phyloP scores from a whole-genome alignment of 2,888 invertebrate species.

The Dasypolia templi region DNA sequence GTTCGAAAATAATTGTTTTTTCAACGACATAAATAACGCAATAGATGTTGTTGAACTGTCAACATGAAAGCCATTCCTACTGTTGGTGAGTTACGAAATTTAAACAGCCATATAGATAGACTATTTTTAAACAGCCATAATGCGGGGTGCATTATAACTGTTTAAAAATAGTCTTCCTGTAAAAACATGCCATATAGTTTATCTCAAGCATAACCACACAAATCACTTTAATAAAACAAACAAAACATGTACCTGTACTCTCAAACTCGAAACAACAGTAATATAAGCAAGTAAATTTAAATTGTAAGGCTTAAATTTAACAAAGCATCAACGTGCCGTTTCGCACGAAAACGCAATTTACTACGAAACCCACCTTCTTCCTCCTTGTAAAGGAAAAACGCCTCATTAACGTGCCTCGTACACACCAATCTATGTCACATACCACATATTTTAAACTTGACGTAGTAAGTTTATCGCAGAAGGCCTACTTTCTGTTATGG shows the following conservation, averaged over 20 bases:
- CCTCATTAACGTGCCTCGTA: constrained; percentile 41
- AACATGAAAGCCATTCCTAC: too few species aligned
- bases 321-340: constrained; percentile 28
- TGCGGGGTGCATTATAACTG: too few species aligned
- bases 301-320: constrained; percentile 38
- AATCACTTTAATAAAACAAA: not conserved
- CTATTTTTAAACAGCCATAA: too few species aligned
- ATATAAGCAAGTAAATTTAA: constrained; percentile 44
- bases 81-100: too few species aligned
- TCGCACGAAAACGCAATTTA: constrained; percentile 38
- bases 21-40: too few species aligned
- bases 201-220: too few species aligned
- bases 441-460: constrained; percentile 41
- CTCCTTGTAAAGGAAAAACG: constrained; percentile 42
- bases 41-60: too few species aligned
- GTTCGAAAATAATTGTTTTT: too few species aligned
- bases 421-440: constrained; percentile 38
- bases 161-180: too few species aligned
- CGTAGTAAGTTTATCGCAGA: constrained; percentile 12
- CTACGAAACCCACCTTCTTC: constrained; percentile 34
- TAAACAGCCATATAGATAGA: too few species aligned
- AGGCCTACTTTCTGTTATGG: constrained; percentile 2
- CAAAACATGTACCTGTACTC: constrained; percentile 26
- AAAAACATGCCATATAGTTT: too few species aligned
- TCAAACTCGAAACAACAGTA: constrained; percentile 10